Conservation (phyloP, 2,888 invertebrate genomes). For the Nemapogon koenigi region DNA sequence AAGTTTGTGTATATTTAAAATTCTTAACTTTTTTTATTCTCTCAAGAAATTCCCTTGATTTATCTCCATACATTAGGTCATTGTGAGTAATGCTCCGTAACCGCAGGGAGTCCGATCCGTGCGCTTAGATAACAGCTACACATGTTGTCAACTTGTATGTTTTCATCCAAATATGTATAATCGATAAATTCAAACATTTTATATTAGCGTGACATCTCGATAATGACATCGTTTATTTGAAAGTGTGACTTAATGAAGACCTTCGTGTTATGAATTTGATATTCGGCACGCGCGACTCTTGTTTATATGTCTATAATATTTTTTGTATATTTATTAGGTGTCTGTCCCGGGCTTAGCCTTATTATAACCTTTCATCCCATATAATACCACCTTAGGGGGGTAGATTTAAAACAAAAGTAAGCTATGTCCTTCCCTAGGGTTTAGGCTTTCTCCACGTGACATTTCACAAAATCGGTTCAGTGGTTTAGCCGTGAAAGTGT, state of each 20-base stretch:
- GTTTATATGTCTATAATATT: too few relatives aligned
- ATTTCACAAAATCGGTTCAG: too few relatives aligned
- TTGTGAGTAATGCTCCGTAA: conserved; percentile 53
- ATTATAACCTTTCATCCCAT: too few relatives aligned
- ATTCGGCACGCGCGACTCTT: conserved; percentile 3
- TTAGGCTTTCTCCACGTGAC: too few relatives aligned
- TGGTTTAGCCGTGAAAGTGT: too few relatives aligned
- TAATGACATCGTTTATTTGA: conserved; percentile 42
- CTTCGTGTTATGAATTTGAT: conserved; percentile 8
- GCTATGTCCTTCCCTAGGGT: too few relatives aligned
- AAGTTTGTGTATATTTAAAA: conserved; percentile 59
- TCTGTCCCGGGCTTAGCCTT: too few relatives aligned
- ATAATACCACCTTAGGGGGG: too few relatives aligned
- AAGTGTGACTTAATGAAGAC: conserved; percentile 45
- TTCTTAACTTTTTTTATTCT: conserved; percentile 38
- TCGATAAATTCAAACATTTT: conserved; percentile 52
- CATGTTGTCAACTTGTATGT: conserved; percentile 63
- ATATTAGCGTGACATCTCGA: conserved; percentile 52
- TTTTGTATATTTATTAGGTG: too few relatives aligned
- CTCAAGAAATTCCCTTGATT: conserved; percentile 52
- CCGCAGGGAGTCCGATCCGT: conserved; percentile 54
- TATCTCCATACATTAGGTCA: conserved; percentile 60
- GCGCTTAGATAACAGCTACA: conserved; percentile 54
- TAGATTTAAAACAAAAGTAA: too few relatives aligned
- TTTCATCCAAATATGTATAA: conserved; percentile 57